phyloP scores from a whole-genome alignment of 2,113 vertebrate species.

The Malurus cyaneus region DNA sequence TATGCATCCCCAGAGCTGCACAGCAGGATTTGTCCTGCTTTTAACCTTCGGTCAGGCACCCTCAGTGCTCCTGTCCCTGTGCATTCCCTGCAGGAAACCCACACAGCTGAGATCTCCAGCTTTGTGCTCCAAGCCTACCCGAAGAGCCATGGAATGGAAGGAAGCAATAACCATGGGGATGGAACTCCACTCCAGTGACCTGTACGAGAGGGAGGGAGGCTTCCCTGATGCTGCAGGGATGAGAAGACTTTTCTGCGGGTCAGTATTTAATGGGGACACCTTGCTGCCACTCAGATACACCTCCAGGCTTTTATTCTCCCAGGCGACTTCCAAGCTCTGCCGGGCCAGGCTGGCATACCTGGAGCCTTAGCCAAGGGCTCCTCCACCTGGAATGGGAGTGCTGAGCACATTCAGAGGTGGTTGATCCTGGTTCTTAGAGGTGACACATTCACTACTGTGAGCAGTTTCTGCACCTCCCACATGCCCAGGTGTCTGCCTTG shows the following conservation, averaged over 20 bases:
- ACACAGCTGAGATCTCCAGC: not conserved
- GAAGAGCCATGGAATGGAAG: not conserved
- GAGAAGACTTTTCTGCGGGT: not conserved
- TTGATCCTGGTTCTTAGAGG: not conserved
- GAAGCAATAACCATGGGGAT: not conserved
- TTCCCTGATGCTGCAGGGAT: not conserved
- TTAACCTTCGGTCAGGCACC: not conserved
- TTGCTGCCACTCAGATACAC: not conserved
- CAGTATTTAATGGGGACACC: not conserved
- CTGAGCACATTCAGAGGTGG: not conserved
- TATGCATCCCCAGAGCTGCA: accelerated
- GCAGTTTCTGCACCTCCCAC: not conserved
- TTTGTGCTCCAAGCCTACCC: not conserved
- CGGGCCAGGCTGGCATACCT: not conserved
- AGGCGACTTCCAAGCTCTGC: not conserved
- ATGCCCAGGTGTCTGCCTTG: accelerated
- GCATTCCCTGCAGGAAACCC: not conserved
- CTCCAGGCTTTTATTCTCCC: not conserved
- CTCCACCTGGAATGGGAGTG: not conserved
- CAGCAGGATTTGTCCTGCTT: not conserved
- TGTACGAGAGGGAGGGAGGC: not conserved
- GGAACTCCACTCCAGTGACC: not conserved
- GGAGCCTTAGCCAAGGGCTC: not conserved
- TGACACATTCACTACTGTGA: not conserved
- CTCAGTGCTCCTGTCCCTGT: not conserved